Evolutionary conservation across 2,113 vertebrate species (phyloP), one percentile per base, ranked within the genome.

Genomic region (Menura novaehollandiae): DNA sequence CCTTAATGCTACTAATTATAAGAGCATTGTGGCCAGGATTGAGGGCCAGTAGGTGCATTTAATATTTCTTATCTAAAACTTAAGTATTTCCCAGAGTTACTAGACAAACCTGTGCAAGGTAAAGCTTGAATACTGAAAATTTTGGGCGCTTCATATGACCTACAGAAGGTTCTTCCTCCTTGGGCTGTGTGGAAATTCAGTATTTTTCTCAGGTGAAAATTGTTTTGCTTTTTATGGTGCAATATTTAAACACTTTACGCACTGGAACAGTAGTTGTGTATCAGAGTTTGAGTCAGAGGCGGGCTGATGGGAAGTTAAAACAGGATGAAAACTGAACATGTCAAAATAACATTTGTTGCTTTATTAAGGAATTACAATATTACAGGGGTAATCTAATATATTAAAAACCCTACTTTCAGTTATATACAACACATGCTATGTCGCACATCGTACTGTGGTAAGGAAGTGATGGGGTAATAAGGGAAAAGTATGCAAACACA

Each of bases 321-420:
- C 10, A 91, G 41, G 78, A 91, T 80, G 32, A 94, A 67, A 75
- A 63, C 17, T 44, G 53, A 84, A 84, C 59, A 27, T 91, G 67
- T 95, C 93, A 97, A 94, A 75, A 89, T 94, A 97, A 84, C 91
- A 92, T 91, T 91, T 63, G 63, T 87, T 96, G 96, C 96, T 97
- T 98, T 98, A 98, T 98, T 98, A 96, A 96, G 96, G 88, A 86
- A 94, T 94, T 97, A 93, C 93, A 95, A 51, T 90, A 94, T 97
- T 98, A 98, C 97, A 98, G 95, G 93, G 83, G 72, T 97, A 96
- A 96, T 97, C 94, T 96, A 94, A 96, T 97, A 97, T 97, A 97
- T 97, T 97, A 91, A 92, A 96, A 88, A 56, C 22, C 86, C 94
- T 98, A 95, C 93, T 96, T 97, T 97, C 88, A 93, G 96, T 97